phyloP scores from a whole-genome alignment of 1,140 invertebrate species.

The Cepaea nemoralis region DNA sequence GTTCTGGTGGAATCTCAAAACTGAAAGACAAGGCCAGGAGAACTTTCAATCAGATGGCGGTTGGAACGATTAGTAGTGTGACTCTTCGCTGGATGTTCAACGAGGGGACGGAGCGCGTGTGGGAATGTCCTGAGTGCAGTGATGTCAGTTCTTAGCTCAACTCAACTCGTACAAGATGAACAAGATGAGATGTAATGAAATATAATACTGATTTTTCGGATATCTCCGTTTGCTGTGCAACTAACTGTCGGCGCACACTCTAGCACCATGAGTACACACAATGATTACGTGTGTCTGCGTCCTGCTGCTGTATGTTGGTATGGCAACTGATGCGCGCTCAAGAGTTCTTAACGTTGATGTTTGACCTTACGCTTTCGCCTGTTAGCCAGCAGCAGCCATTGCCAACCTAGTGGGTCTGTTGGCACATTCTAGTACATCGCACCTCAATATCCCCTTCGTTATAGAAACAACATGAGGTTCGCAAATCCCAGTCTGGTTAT shows the following conservation, averaged over 20 bases:
- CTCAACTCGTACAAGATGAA: no score
- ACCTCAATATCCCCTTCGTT: background rate
- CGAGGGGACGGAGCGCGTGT: no score
- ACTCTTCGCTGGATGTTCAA: no score
- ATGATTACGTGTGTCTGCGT: slow-evolving; percentile 4
- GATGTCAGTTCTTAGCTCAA: no score
- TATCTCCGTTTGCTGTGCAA: background rate
- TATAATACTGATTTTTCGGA: no score
- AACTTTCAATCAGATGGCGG: no score
- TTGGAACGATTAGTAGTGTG: no score
- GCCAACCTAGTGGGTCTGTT: background rate
- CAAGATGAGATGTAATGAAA: no score
- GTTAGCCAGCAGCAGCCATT: background rate
- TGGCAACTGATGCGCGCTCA: background rate
- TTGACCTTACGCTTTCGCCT: background rate
- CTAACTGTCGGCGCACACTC: background rate
- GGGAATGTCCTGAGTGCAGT: no score
- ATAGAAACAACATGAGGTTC: background rate
- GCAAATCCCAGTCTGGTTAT: background rate
- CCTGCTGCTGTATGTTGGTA: background rate
- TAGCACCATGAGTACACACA: background rate
- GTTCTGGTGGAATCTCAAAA: no score
- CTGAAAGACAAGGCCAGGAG: no score
- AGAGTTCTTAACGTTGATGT: background rate
- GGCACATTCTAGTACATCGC: background rate